Evolutionary conservation across 1,140 invertebrate species (phyloP).

Genomic region (Oedothorax gibbosus): DNA sequence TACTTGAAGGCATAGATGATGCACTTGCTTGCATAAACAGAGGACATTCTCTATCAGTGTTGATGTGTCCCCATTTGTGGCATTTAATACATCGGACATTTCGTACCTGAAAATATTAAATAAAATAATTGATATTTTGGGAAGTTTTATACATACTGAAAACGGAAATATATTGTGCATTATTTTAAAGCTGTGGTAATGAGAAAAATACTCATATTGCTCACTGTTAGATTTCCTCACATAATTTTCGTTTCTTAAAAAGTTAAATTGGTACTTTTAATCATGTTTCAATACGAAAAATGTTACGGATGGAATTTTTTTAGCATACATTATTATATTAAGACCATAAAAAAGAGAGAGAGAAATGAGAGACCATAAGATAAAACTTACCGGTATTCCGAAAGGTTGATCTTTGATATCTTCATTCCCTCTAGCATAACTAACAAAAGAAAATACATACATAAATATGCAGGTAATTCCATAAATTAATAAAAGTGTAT

Average conservation of each 20-base stretch:
- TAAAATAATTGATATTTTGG: no score
- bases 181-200: no score
- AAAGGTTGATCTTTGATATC: constrained; percentile 98
- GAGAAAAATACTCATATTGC: no score
- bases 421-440: constrained; percentile 94
- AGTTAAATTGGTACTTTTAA: no score
- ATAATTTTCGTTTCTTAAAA: no score
- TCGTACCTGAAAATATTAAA: constrained; percentile 74
- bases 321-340: no score
- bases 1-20: constrained; percentile 58
- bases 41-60: constrained; percentile 97
- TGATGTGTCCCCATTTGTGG: constrained; percentile 99
- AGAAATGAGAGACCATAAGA: not conserved
- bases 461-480: not conserved
- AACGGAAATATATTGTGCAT: no score
- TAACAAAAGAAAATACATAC: constrained; percentile 67
- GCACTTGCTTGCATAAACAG: constrained; percentile 77
- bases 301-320: no score
- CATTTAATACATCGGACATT: constrained; percentile 99
- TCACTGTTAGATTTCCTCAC: no score
- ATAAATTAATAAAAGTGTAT: not conserved
- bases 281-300: no score
- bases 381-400: constrained; percentile 81
- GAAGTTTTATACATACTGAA: no score
- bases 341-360: no score